These are phyloP conservation scores for Oscheius onirici DNA, from an alignment of 2,888 invertebrate species.

Conservation along the genomic window DNA sequence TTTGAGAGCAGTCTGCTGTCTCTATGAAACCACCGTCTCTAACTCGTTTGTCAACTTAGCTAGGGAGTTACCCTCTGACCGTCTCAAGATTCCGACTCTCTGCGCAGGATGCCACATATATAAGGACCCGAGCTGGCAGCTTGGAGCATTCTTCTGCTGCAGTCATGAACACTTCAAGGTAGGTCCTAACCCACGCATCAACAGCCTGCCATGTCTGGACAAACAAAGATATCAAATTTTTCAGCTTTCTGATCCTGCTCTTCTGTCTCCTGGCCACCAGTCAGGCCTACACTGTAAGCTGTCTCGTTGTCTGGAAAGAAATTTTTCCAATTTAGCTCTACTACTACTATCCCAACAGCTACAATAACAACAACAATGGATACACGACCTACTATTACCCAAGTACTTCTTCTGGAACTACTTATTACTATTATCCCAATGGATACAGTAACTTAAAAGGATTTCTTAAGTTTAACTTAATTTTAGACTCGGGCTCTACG, in stretches of 20 bases:
- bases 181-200: not conserved
- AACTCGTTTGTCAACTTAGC: not conserved
- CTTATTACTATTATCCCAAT: not conserved
- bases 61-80: slow-evolving; percentile 11
- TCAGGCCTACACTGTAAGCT: slow-evolving; percentile 22
- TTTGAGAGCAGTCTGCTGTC: slow-evolving; percentile 11
- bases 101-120: not conserved
- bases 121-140: not conserved
- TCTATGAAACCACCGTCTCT: slow-evolving; percentile 7
- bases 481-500: not conserved
- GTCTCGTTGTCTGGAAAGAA: not conserved
- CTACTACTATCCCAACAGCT: slow-evolving; percentile 25
- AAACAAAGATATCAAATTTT: slow-evolving; percentile 12
- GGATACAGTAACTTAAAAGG: not conserved
- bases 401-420: not conserved
- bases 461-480: not conserved
- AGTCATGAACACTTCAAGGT: slow-evolving; percentile 24
- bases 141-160: not conserved
- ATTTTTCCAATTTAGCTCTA: slow-evolving; percentile 13
- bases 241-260: slow-evolving; percentile 15
- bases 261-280: slow-evolving; percentile 22
- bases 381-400: slow-evolving; percentile 1
- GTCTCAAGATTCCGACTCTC: not conserved
- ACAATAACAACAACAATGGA: slow-evolving; percentile 14
- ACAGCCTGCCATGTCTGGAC: not conserved